Conservation (phyloP, 2,113 vertebrate species). For the Poeciliopsis turrubarensis region DNA sequence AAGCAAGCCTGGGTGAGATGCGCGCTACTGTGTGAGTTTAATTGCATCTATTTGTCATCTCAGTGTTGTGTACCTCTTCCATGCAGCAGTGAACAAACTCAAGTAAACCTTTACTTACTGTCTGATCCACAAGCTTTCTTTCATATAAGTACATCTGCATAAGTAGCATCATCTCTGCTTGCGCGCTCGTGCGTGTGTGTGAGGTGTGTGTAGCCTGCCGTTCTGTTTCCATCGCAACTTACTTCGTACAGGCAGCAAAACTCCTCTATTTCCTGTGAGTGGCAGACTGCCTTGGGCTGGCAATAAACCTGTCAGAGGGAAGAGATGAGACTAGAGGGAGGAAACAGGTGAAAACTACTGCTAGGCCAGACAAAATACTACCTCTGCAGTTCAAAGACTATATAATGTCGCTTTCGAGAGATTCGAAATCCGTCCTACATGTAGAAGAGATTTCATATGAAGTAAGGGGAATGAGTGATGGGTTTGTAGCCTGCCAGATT, state of each 20-base stretch:
- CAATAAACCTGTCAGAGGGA: conserved; percentile 57
- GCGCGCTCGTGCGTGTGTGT: background rate
- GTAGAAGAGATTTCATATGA: background rate
- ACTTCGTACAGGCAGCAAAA: conserved; percentile 35
- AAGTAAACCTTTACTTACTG: background rate
- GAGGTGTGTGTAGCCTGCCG: background rate
- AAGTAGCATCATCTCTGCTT: background rate
- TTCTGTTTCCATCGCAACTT: conserved; percentile 27
- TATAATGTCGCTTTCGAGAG: background rate
- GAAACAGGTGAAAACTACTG: background rate
- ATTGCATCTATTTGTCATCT: background rate
- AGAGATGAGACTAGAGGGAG: conserved; percentile 12
- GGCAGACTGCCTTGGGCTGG: conserved; percentile 56
- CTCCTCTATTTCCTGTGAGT: conserved; percentile 48
- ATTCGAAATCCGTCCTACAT: conserved; percentile 5
- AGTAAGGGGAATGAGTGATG: background rate
- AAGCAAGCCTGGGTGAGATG: background rate
- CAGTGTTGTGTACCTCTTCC: background rate
- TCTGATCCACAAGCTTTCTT: background rate
- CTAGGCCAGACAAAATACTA: background rate
- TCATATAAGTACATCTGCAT: background rate
- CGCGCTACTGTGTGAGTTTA: background rate
- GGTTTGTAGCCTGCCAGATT: background rate
- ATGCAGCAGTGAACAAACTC: background rate
- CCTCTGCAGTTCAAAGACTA: background rate